Evolutionary conservation across 2,113 vertebrate genomes (phyloP), one percentile per base, ranked within the genome.

Genomic region (Meleagris gallopavo): DNA sequence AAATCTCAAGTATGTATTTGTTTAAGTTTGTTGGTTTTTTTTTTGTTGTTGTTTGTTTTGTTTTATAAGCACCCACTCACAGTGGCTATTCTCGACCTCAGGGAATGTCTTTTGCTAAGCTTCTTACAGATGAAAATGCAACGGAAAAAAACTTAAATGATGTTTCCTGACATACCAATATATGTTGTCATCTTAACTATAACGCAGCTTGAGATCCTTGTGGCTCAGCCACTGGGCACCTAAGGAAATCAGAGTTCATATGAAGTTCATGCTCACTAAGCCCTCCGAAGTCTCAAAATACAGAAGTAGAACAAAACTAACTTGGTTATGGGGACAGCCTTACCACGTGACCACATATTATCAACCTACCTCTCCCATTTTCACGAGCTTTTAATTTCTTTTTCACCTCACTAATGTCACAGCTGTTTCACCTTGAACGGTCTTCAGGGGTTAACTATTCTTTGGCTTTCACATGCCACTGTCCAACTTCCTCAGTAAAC

Each of bases 121-220:
- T 81, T 55, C 55, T 46, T n/a, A 73, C 66, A 76, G 32, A 83
- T 29, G 15, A 64, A 90, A 93, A 86, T n/a, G 54, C 94, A 88
- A 41, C 15, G 64, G 60, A 79, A 91, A 89, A 85, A 76, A 36
- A 82, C 65, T 38, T 58, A 87, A 89, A 58, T 72, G 46, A 96
- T 95, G 69, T 85, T 71, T 88, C 65, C 65, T 83, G 84, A 94
- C 93, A 87, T 50, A 83, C 50, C 18, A 72, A 73, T 86, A 75
- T 57, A 94, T 36, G 57, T 62, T 95, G 93, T 93, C 89, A 89
- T 94, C 94, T 94, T 91, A 71, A 77, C 86, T 83, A 67, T 41
- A 5, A 5, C 30, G 19, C 43, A 57, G 27, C 48, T 57, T 55
- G 72, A 83, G 17, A 93, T 27, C 79, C 87, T 90, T 83, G 71